Base-by-base conservation (phyloP, 2,113 vertebrate genomes). In the Eubucco bourcierii region DNA sequence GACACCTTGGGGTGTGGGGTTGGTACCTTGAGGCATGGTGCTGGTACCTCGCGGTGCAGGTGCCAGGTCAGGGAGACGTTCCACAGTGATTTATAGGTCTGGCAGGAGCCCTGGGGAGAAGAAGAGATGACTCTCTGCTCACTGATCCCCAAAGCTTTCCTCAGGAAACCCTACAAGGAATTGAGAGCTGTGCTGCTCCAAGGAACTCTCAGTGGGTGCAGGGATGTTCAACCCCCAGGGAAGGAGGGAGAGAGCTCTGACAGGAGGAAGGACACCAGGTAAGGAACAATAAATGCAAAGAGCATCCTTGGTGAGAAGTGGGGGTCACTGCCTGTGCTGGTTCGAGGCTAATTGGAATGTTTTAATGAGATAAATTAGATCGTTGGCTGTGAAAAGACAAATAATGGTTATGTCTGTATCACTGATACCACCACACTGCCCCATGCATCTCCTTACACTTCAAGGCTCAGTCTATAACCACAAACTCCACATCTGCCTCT, bases 291-390 rank as follows among this genome's bases (percentile, higher is more conserved):
- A 53, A 44, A 24, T 29, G n/a, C 23, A 56, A 28, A 12, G 52
- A 59, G 28, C 39, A 52, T 37, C 56, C 46, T 59, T 0, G 0
- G 14, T 46, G 56, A 14, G 60, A 12, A 87, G 12, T 0, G 12
- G 60, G 63, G 18, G 8, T 8, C 25, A 17, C 68, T 64, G 74
- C 50, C 64, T 46, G 44, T 46, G 44, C 44, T 46, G 44, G 15
- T 18, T 46, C 18, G 16, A 46, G 44, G 44, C 44, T 46, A 46
- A 17, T 18, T 46, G 44, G 44, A 46, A 46, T 46, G 15, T 46
- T 46, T 46, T 18, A 46, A 46, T 46, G 44, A 46, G 44, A 46
- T 16, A 16, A 46, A 46, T 46, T 46, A 46, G 44, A 18, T 46
- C 44, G 18, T 46, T 46, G 44, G 44, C 44, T 41, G 41, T 41